phyloP scores from a whole-genome alignment of 2,113 vertebrate species.

The Amphiprion ocellaris region DNA sequence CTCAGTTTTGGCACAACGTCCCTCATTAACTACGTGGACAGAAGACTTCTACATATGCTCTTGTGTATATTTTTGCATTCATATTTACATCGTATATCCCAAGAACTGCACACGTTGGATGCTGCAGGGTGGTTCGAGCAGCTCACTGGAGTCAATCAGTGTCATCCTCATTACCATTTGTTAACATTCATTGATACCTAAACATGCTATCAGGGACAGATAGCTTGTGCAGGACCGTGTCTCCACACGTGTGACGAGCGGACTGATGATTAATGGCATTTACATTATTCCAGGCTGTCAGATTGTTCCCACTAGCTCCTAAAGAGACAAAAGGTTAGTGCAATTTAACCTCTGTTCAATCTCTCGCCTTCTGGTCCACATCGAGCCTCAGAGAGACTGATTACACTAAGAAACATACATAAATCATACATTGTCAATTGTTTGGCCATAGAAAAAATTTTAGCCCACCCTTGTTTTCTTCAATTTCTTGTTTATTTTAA shows the following conservation, averaged over 20 bases:
- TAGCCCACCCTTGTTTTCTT: too few relatives aligned
- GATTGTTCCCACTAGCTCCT: conserved; percentile 66
- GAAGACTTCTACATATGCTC: background rate
- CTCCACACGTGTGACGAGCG: conserved; percentile 29
- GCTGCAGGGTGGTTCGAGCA: background rate
- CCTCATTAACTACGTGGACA: conserved; percentile 32
- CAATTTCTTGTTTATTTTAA: too few relatives aligned
- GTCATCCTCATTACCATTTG: background rate
- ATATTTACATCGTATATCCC: background rate
- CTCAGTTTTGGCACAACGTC: conserved; percentile 11
- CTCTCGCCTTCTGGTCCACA: conserved; percentile 53
- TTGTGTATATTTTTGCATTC: too few relatives aligned
- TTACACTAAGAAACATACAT: conserved; percentile 73
- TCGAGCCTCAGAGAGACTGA: conserved; percentile 61
- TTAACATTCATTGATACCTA: background rate
- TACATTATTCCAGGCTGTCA: conserved; percentile 69
- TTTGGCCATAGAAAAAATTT: conserved; percentile 21
- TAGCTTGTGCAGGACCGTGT: background rate
- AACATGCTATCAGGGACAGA: conserved; percentile 1
- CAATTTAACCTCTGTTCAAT: conserved; percentile 78
- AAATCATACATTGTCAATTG: conserved; percentile 82
- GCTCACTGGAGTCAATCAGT: background rate
- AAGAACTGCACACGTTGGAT: background rate
- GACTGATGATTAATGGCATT: conserved; percentile 79
- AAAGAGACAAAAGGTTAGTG: conserved; percentile 70